Base-by-base conservation (phyloP, 2,888 invertebrate genomes). In the Acanthococcus lagerstroemiae region DNA sequence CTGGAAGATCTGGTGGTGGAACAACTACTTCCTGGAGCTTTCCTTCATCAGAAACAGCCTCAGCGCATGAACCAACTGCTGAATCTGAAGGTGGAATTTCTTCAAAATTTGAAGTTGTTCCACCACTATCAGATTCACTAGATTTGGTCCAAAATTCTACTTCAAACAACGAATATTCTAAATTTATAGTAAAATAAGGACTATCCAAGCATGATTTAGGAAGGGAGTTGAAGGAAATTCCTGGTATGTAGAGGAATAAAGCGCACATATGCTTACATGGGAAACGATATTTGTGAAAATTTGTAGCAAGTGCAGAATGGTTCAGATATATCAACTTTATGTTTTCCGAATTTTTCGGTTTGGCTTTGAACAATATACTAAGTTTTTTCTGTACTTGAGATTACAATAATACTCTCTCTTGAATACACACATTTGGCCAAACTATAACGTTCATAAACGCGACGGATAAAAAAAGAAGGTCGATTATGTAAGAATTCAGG, bases 211-310 rank as follows among this genome's bases (percentile, higher is more conserved):
- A 57, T 9, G 15, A 9, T n/a, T 6, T 7, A n/a, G 58, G 58
- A n/a, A 58, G n/a, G 21, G 6, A 22, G 4, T 45, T 5, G 15
- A 46, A 58, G 4, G 22, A 22, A 46, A 22, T 46, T 5, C 21
- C 26, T 4, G 45, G 46, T 22, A 58, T 37, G 37, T 45, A n/a
- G 2, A 58, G 6, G 2, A 46, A 46, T 46, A 58, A 15, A n/a
- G 58, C 58, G 9, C 45, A 46, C 12, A 46, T 46, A 17, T 58
- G 58, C n/a, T 58, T 58, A 58, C 48, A 58, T 4, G 57, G 57
- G 19, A 37, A 57, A 3, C n/a, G 9, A 19, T 57, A 57, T 19
- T 7, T 57, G 2, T 26, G 2, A 37, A 57, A 57, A 44, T 57
- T n/a, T n/a, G n/a, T n/a, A n/a, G 12, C 37, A 30, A 9, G 37